Evolutionary conservation across 1,140 invertebrate genomes (phyloP).

Genomic region (Chymomyza costata): DNA sequence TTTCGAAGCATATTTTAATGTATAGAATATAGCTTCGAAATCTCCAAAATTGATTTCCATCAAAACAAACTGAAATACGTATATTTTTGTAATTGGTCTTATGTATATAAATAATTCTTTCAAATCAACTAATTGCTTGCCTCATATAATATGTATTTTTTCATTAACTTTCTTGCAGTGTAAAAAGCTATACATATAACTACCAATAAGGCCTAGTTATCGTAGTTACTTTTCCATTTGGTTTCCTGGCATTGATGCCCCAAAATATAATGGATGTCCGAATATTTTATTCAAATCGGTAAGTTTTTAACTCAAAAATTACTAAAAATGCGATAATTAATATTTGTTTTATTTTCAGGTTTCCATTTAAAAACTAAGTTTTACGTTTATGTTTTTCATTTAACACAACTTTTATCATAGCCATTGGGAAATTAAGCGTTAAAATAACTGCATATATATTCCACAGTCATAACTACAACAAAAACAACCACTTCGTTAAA

Average conservation of each 20-base stretch:
- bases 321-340: constrained; percentile 1
- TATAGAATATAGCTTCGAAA: too few species aligned
- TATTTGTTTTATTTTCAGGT: constrained; percentile 23
- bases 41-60: too few species aligned
- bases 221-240: constrained; percentile 57
- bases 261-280: constrained; percentile 43
- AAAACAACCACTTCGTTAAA: constrained; percentile 44
- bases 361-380: constrained; percentile 54
- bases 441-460: constrained; percentile 13
- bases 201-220: constrained; percentile 66
- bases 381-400: constrained; percentile 41
- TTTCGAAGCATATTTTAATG: too few species aligned
- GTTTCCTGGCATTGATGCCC: constrained; percentile 54
- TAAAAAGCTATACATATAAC: constrained; percentile 66
- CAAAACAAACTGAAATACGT: too few species aligned
- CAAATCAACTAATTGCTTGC: background rate
- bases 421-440: constrained; percentile 8
- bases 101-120: background rate
- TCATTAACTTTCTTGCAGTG: constrained; percentile 51
- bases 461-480: constrained; percentile 20
- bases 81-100: too few species aligned
- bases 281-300: constrained; percentile 67
- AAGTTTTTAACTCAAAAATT: constrained; percentile 6
- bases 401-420: constrained; percentile 10
- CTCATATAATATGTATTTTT: constrained; percentile 5